These are phyloP conservation scores for Chiroxiphia lanceolata DNA, from an alignment of 2,797 vertebrate species.

Conservation along the genomic window DNA sequence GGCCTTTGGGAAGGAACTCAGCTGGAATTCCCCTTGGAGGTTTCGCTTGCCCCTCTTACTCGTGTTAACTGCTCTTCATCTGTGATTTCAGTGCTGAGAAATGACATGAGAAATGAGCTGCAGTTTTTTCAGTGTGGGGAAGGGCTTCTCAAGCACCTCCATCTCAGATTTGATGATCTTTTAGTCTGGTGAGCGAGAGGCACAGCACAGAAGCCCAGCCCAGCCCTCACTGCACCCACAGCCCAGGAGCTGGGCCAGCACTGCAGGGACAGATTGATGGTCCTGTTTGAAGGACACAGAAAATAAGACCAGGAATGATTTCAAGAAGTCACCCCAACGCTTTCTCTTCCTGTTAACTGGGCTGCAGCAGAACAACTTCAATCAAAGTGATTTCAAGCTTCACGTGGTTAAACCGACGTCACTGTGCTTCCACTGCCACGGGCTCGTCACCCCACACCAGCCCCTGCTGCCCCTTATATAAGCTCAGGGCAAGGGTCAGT, in stretches of 20 bases:
- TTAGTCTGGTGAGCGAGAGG: neutral
- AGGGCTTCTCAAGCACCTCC: neutral
- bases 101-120: neutral
- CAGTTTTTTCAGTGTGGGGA: accelerated
- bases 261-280: accelerated
- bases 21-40: slow-evolving; percentile 29
- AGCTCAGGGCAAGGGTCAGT: neutral
- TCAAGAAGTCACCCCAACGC: neutral
- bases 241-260: neutral
- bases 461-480: accelerated
- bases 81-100: neutral
- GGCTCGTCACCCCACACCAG: neutral
- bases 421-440: accelerated
- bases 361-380: neutral
- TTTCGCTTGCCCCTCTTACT: slow-evolving; percentile 33
- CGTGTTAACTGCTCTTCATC: neutral
- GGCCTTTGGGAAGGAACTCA: neutral
- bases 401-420: accelerated
- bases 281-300: accelerated
- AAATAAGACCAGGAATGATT: neutral
- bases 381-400: neutral
- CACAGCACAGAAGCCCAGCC: accelerated
- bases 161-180: accelerated
- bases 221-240: accelerated
- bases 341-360: neutral